phyloP scores from a whole-genome alignment of 2,888 invertebrate species.

The Cephus pygmeus region DNA sequence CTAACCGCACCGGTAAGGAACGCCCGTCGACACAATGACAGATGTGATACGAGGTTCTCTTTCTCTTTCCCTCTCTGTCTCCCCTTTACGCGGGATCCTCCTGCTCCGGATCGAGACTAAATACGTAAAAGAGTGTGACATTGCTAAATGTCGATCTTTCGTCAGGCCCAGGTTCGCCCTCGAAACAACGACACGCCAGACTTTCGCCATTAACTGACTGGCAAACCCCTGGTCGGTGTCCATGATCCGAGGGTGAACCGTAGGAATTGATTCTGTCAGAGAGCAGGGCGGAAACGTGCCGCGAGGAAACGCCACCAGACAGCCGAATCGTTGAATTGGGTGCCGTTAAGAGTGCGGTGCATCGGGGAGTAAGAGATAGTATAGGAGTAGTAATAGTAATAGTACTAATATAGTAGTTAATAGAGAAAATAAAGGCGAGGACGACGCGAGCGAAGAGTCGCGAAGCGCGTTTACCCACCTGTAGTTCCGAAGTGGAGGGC shows the following conservation, averaged over 20 bases:
- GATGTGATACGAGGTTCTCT: not conserved
- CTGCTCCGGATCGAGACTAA: not conserved
- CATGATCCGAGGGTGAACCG: not conserved
- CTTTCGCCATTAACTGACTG: not conserved
- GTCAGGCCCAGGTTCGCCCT: not conserved
- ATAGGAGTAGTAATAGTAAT: constrained; percentile 10
- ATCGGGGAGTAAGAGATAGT: constrained; percentile 24
- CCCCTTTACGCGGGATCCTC: not conserved
- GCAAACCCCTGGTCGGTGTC: not conserved
- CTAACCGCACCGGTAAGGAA: not conserved
- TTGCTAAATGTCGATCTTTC: not conserved
- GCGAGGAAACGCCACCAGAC: constrained; percentile 50
- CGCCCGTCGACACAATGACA: not conserved
- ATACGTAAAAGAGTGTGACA: not conserved
- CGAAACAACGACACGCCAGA: not conserved
- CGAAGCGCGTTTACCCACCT: constrained; percentile 52
- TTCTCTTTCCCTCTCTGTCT: not conserved
- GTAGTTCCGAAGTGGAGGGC: constrained; percentile 60
- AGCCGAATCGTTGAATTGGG: constrained; percentile 30
- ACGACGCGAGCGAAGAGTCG: not conserved
- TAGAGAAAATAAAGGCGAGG: constrained; percentile 1
- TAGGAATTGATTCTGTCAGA: not conserved
- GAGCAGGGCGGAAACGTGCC: not conserved
- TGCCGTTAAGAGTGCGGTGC: constrained; percentile 48
- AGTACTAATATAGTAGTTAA: not conserved